phyloP scores from a whole-genome alignment of 2,113 vertebrate species.

The Platycercus adscitus region DNA sequence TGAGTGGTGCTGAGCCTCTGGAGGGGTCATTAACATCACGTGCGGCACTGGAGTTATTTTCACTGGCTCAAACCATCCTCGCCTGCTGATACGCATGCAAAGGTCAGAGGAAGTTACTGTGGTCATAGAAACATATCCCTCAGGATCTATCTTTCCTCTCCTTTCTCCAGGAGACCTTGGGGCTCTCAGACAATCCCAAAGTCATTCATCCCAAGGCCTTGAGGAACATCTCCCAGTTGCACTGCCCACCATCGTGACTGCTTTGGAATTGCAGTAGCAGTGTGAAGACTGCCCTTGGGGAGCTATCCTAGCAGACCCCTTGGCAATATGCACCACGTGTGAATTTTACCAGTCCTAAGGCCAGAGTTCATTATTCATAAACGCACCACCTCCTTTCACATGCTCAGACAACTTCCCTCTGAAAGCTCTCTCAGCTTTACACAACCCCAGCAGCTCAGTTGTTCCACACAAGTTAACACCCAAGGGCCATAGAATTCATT shows the following conservation, averaged over 20 bases:
- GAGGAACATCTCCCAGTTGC: background rate
- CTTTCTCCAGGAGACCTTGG: background rate
- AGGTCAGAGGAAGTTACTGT: background rate
- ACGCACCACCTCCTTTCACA: background rate
- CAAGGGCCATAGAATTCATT: background rate
- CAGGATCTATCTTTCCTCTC: background rate
- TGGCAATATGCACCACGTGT: background rate
- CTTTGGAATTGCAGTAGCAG: background rate
- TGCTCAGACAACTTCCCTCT: background rate
- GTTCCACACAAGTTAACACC: background rate
- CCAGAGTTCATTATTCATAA: background rate
- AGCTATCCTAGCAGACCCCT: background rate
- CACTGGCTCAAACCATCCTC: background rate
- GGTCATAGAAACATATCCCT: background rate
- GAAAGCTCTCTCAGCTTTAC: background rate
- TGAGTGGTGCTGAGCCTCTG: constrained; percentile 44
- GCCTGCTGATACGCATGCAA: background rate
- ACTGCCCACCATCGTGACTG: background rate
- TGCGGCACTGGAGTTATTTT: background rate
- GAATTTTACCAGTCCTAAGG: background rate
- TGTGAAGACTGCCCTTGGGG: background rate
- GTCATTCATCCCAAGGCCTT: background rate
- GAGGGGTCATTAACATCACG: background rate
- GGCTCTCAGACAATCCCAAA: background rate
- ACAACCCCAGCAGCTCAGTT: background rate